Evolutionary conservation across 2,888 invertebrate species (phyloP), one percentile per base, ranked within the genome.

Genomic region (Patella caerulea): DNA sequence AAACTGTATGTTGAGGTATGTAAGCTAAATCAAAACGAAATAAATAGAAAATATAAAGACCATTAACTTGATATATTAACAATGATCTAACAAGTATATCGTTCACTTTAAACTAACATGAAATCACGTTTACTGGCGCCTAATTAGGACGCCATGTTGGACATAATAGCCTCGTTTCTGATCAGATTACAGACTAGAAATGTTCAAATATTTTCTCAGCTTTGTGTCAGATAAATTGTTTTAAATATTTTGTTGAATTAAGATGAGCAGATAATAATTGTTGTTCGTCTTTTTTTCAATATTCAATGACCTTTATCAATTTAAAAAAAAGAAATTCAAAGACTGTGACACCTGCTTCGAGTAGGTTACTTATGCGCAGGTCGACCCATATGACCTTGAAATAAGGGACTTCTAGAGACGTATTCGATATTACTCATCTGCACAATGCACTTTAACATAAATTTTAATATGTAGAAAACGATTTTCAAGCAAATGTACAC

Each of bases 201-300:
- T 65, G 65, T 65, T 65, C 65, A 65, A 65, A 65, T 65, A 65
- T 65, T 65, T 65, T 65, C 65, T 65, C 65, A 65, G 65, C 19
- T 65, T 65, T 45, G 45, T 45, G 45, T 45, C 45, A 1, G 45
- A 45, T 45, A 45, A 45, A 45, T 45, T 19, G 19, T 24, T 65
- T 65, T 65, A 19, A 65, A 65, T 9, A 24, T 65, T 65, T 65
- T 65, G 65, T 65, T 65, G 65, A 65, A 65, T 65, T 65, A 65
- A 24, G 24, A 65, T 65, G 65, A 65, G 45, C 45, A 45, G 45
- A 45, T 45, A 45, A 45, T 45, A 45, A 45, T 45, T 45, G 45
- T 9, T 45, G 45, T 45, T 45, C 45, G 45, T 45, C 45, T 45
- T 45, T 45, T 45, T 45, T 45, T 45, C 45, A 45, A 45, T 45